Evolutionary conservation across 2,888 invertebrate genomes (phyloP).

Genomic region (Hypselothyrea guttata): DNA sequence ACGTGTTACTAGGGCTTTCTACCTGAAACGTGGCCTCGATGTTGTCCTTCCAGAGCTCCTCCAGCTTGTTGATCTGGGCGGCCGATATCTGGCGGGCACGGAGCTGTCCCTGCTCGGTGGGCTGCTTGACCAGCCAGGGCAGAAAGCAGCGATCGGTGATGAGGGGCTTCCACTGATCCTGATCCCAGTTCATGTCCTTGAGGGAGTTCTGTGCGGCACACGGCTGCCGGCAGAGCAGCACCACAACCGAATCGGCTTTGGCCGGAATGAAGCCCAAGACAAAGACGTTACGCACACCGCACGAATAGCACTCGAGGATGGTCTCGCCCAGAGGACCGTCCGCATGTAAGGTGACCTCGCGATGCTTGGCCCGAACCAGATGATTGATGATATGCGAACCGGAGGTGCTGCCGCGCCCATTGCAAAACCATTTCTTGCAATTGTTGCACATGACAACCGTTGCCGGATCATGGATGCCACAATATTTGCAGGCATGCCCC

Average conservation of each 20-base stretch:
- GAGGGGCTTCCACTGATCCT: constrained; percentile 98
- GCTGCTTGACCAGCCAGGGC: constrained; percentile 98
- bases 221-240: constrained; percentile 97
- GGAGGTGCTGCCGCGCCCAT: constrained; percentile 98
- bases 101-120: constrained; percentile 97
- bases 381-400: constrained; percentile 99
- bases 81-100: constrained; percentile 98
- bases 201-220: constrained; percentile 98
- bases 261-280: constrained; percentile 99
- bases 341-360: constrained; percentile 98
- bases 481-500: constrained; percentile 99
- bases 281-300: constrained; percentile 98
- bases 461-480: constrained; percentile 91
- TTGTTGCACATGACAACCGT: constrained; percentile 97
- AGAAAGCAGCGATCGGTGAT: constrained; percentile 98
- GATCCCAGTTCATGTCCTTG: constrained; percentile 99
- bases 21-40: constrained; percentile 96
- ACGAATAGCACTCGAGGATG: constrained; percentile 98
- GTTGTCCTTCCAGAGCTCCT: constrained; percentile 99
- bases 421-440: constrained; percentile 99
- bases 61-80: constrained; percentile 97
- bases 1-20: too few relatives aligned
- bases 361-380: constrained; percentile 98
- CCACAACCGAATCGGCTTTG: constrained; percentile 98
- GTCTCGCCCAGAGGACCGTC: constrained; percentile 99